Conservation (phyloP, 1,140 invertebrate genomes). For the Copidosoma floridanum region DNA sequence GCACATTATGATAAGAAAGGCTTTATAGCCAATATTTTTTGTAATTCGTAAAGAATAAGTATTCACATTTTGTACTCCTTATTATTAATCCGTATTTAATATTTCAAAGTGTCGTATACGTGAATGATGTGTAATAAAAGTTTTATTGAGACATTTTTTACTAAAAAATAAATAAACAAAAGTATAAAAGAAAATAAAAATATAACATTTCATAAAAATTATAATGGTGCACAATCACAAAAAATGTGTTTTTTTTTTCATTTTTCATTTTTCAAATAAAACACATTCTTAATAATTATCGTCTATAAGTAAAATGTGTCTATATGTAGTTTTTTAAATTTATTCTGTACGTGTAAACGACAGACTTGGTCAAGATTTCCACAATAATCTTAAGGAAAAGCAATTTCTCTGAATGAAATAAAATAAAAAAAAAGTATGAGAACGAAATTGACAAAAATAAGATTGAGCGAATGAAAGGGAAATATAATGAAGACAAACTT, state of each 20-base stretch:
- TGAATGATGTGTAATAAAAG: background rate
- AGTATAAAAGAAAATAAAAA: too few relatives aligned
- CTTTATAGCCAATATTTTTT: background rate
- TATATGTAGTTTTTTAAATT: too few relatives aligned
- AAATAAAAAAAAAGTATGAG: background rate
- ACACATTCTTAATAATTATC: too few relatives aligned
- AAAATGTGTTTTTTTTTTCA: background rate
- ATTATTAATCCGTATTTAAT: constrained; percentile 7
- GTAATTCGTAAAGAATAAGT: constrained; percentile 8
- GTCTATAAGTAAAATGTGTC: too few relatives aligned
- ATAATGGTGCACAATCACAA: background rate
- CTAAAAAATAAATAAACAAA: background rate
- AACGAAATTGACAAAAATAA: background rate
- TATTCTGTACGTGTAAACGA: too few relatives aligned
- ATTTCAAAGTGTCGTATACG: background rate
- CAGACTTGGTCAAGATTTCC: constrained; percentile 2
- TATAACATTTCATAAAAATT: constrained; percentile 10
- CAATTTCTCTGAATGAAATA: background rate
- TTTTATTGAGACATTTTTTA: background rate
- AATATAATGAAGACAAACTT: too few relatives aligned
- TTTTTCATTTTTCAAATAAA: background rate
- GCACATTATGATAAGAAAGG: too few relatives aligned
- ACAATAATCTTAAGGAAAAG: constrained; percentile 5
- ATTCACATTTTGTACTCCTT: constrained; percentile 17
- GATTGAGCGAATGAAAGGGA: background rate